A percentile compares a stretch with the other conserved stretches of the same genome.
These are phyloP conservation scores for Aelia acuminata DNA, from an alignment of 2,888 invertebrate genomes.

Conservation along the genomic window DNA sequence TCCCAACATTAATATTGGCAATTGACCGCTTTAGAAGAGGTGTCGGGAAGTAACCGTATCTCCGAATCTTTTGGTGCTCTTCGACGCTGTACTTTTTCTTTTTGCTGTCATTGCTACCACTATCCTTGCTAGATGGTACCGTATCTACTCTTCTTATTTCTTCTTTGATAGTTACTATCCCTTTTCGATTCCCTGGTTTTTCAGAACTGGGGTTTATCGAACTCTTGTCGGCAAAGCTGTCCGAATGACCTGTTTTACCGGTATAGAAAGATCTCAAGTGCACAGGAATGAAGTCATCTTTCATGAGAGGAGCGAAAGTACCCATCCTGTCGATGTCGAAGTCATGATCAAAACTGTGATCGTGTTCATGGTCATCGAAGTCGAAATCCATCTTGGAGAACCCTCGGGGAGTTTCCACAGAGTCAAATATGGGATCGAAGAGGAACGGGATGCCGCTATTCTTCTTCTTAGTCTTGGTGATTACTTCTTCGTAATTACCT, in stretches of 20 bases:
- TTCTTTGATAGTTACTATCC: neutral
- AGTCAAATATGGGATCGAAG: conserved; percentile 3
- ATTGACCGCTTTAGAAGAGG: neutral
- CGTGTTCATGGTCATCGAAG: conserved; percentile 17
- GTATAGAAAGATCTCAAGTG: neutral
- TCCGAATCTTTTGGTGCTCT: conserved; percentile 13
- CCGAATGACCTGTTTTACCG: neutral
- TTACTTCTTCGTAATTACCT: conserved; percentile 23
- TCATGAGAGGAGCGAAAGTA: neutral
- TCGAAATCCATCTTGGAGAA: conserved; percentile 13
- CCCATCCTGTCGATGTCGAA: conserved; percentile 43
- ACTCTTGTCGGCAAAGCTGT: neutral
- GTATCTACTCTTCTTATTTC: conserved; percentile 40
- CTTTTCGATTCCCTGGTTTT: neutral
- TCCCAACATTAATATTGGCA: neutral
- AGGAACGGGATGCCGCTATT: neutral
- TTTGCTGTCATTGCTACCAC: neutral
- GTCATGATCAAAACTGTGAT: conserved; percentile 1
- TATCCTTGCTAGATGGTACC: neutral
- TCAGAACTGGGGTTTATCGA: neutral
- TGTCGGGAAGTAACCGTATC: conserved; percentile 33
- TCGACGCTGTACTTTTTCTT: conserved; percentile 38
- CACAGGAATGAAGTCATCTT: neutral
- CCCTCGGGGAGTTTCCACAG: neutral
- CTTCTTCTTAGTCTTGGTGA: conserved; percentile 13